A percentile compares a stretch with the other conserved stretches of the same genome.
These are phyloP conservation scores for Lepisosteus oculatus DNA, from an alignment of 2,113 vertebrate genomes.

Conservation along the genomic window DNA sequence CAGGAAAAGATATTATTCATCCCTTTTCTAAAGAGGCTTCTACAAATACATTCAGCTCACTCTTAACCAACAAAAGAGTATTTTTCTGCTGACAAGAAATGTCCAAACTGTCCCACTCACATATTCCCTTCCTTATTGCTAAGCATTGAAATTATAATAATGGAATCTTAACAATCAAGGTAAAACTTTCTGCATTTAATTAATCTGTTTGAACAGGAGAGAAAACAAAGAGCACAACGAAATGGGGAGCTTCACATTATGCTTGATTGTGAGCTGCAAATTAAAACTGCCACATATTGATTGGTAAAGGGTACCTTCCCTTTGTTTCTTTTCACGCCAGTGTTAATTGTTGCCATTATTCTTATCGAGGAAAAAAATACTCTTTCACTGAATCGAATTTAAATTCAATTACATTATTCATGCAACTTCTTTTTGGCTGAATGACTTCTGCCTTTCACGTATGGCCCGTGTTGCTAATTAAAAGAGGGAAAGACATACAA, in stretches of 20 bases:
- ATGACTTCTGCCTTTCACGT: neutral
- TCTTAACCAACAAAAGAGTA: neutral
- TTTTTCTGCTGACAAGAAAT: neutral
- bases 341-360: neutral
- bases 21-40: no score
- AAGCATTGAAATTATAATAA: slow-evolving; percentile 1
- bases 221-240: neutral
- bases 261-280: neutral
- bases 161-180: neutral
- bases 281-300: neutral
- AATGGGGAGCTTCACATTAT: neutral
- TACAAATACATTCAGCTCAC: neutral
- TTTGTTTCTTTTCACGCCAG: neutral
- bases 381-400: neutral
- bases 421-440: neutral
- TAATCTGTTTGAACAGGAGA: neutral
- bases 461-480: neutral
- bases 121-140: neutral
- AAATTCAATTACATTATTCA: neutral
- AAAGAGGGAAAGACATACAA: neutral
- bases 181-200: neutral
- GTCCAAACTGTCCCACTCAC: slow-evolving; percentile 1
- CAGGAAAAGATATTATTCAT: no score
- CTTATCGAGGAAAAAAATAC: neutral
- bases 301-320: neutral